Evolutionary conservation across 2,888 invertebrate genomes (phyloP).

Genomic region (Diabrotica balteata): DNA sequence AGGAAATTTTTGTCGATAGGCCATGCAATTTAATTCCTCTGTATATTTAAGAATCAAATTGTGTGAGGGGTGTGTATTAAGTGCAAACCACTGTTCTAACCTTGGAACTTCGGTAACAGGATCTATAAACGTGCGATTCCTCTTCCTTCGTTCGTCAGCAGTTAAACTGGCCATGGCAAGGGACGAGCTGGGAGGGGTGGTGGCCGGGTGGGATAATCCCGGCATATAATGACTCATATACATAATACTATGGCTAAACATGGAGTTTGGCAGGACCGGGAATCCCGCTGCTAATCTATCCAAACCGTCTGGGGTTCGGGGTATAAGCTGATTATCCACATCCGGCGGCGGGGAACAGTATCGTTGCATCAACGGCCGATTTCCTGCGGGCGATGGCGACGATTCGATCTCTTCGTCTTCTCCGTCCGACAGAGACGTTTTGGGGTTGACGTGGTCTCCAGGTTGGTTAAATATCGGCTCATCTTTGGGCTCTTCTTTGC

Average conservation of each 20-base stretch:
- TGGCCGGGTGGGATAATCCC: slow-evolving; percentile 62
- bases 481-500: slow-evolving; percentile 55
- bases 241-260: slow-evolving; percentile 90
- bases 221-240: slow-evolving; percentile 91
- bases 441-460: slow-evolving; percentile 65
- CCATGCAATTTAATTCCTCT: slow-evolving; percentile 95
- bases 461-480: slow-evolving; percentile 56
- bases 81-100: slow-evolving; percentile 93
- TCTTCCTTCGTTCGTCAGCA: slow-evolving; percentile 88
- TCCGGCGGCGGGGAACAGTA: slow-evolving; percentile 53
- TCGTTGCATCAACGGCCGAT: slow-evolving; percentile 49
- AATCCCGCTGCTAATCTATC: slow-evolving; percentile 65
- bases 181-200: slow-evolving; percentile 68
- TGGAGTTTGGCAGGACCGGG: slow-evolving; percentile 84
- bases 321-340: slow-evolving; percentile 48
- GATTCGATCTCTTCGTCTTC: slow-evolving; percentile 62
- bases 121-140: slow-evolving; percentile 98
- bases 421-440: slow-evolving; percentile 62
- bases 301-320: slow-evolving; percentile 55
- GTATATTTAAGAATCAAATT: slow-evolving; percentile 97
- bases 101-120: slow-evolving; percentile 97
- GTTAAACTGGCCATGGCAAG: slow-evolving; percentile 66
- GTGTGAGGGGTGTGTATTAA: slow-evolving; percentile 98
- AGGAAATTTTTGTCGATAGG: slow-evolving; percentile 97
- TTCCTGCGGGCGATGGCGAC: slow-evolving; percentile 36